Evolutionary conservation across 2,888 invertebrate genomes (phyloP).

Genomic region (Nomada hirtipes): DNA sequence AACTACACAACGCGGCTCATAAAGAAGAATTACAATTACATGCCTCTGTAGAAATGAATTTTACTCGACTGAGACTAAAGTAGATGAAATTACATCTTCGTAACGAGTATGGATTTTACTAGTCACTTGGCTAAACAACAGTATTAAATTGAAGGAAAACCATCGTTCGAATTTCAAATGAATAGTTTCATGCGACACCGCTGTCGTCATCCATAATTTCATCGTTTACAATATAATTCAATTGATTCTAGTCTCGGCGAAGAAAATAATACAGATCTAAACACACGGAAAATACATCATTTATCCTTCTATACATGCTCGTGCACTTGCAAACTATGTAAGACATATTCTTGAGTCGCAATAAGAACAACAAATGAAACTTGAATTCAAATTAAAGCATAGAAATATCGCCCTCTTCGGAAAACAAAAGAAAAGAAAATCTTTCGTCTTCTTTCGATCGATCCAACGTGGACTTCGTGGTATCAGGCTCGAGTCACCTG

Average conservation of each 20-base stretch:
- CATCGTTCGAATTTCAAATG: not conserved
- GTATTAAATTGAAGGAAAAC: conserved; percentile 14
- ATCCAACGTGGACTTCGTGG: not conserved
- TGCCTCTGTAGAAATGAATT: not conserved
- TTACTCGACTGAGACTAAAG: not conserved
- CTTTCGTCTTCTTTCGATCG: conserved; percentile 7
- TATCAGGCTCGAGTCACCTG: conserved; percentile 11
- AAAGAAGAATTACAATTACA: not conserved
- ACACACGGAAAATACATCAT: not conserved
- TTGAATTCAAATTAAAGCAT: not conserved
- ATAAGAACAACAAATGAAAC: not conserved
- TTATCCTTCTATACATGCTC: too few relatives aligned
- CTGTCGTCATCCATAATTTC: not conserved
- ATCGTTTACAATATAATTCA: not conserved
- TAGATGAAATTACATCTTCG: not conserved
- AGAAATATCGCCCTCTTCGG: not conserved
- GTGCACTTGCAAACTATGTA: not conserved
- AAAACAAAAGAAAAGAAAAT: not conserved
- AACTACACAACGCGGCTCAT: too few relatives aligned
- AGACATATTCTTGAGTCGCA: not conserved
- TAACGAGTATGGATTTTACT: not conserved
- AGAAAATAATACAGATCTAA: not conserved
- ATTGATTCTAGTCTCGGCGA: conserved; percentile 2
- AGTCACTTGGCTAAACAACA: conserved; percentile 14
- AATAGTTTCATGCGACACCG: not conserved